Evolutionary conservation across 2,888 invertebrate genomes (phyloP), one percentile per base, ranked within the genome.

Genomic region (Ommatoiulus sabulosus): DNA sequence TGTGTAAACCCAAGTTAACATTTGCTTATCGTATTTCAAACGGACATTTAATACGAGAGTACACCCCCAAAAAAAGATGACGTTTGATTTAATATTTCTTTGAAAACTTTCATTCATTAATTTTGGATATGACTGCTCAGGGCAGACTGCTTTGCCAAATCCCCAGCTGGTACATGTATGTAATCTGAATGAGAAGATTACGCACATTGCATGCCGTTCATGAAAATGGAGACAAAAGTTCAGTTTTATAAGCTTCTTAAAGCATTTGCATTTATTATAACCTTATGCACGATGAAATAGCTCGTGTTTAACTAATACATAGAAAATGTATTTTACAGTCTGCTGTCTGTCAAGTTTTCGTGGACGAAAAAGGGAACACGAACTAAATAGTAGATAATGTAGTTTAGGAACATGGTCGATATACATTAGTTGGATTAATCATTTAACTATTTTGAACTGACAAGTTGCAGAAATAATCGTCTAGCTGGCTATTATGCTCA

Each of bases 21-120:
- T 63, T 63, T 63, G 63, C 63, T n/a, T 63, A 63, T 63, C 63
- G 4, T 2, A 63, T 63, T 63, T 63, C 63, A 63, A 63, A 63
- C 63, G 5, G 63, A 63, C 5, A 63, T 63, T 63, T 63, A 63
- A 63, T 63, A 63, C 20, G 63, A 63, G 5, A 20, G 20, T 63
- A 35, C 35, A 35, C 35, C 35, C n/a, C n/a, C n/a, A 12, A 46
- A 7, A 63, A n/a, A 20, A 63, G 3, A 63, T 63, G 63, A 63
- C 63, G 63, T 20, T 7, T 20, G 63, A 63, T 52, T 52, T 52
- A 52, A 52, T 10, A 52, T 52, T 52, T 52, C 52, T 17, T 3
- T 12, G 4, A 17, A 12, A 52, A 52, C 15, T 52, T 52, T 52
- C 15, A 52, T 52, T 52, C 52, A 52, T 52, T 52, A 35, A 35